A percentile compares a stretch with the other conserved stretches of the same genome.
Conservation (phyloP, 1,140 invertebrate species). For the Orius insidiosus region DNA sequence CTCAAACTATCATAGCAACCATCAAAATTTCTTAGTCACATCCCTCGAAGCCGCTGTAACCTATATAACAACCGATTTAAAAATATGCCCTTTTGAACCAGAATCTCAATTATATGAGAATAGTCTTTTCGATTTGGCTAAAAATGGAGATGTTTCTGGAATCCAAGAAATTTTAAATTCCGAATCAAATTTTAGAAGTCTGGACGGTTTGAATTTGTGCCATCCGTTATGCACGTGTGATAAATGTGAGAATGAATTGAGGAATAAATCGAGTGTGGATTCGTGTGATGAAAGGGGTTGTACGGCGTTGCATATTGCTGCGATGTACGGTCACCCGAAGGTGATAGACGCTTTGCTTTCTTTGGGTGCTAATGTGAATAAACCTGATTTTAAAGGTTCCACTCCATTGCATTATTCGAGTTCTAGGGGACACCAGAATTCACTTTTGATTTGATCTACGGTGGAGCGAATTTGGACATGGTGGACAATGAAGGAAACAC, state of each 20-base stretch:
- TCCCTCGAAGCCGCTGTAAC: conserved; percentile 66
- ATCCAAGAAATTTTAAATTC: conserved; percentile 30
- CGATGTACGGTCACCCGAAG: conserved; percentile 46
- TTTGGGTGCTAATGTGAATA: conserved; percentile 41
- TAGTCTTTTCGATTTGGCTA: conserved; percentile 33
- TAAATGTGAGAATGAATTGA: conserved; percentile 43
- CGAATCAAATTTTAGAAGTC: conserved; percentile 21
- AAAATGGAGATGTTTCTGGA: conserved; percentile 32
- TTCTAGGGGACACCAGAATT: conserved; percentile 57
- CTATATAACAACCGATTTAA: conserved; percentile 47
- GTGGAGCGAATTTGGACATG: conserved; percentile 36
- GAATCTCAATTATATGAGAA: conserved; percentile 32
- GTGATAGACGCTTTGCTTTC: conserved; percentile 51
- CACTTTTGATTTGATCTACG: conserved; percentile 50
- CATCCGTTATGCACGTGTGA: conserved; percentile 70
- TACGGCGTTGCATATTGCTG: conserved; percentile 56
- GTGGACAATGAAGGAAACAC: conserved; percentile 55
- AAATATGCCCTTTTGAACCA: conserved; percentile 33
- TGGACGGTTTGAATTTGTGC: conserved; percentile 27
- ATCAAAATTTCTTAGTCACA: conserved; percentile 56
- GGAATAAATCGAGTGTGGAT: conserved; percentile 35
- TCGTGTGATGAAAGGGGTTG: conserved; percentile 48
- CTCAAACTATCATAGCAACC: conserved; percentile 39
- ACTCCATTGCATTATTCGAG: conserved; percentile 60
- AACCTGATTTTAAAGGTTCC: conserved; percentile 43